Evolutionary conservation across 1,140 invertebrate genomes (phyloP).

Genomic region (Dinoponera quadriceps): DNA sequence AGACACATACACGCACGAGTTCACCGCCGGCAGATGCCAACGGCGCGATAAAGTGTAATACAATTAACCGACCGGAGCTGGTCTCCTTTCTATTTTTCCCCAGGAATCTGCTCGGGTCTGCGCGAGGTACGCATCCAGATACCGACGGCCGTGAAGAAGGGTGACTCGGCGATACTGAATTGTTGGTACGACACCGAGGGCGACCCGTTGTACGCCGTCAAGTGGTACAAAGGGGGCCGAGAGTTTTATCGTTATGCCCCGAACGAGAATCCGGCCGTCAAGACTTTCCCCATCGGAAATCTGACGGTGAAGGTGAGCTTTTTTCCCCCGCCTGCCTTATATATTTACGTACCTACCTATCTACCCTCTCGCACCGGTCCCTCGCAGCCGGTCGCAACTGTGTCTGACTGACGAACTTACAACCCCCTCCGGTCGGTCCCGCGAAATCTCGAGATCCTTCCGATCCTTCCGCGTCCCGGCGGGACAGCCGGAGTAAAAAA

Average conservation of each 20-base stretch:
- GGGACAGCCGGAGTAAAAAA: neutral
- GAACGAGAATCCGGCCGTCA: conserved; percentile 86
- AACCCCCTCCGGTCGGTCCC: conserved; percentile 4
- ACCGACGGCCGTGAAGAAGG: conserved; percentile 89
- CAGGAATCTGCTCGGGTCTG: conserved; percentile 86
- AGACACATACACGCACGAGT: neutral
- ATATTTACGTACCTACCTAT: neutral
- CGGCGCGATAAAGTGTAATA: conserved; percentile 28
- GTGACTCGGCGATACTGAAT: conserved; percentile 89
- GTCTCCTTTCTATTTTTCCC: conserved; percentile 55
- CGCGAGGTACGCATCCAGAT: conserved; percentile 89
- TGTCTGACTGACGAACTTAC: conserved; percentile 26
- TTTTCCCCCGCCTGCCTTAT: neutral
- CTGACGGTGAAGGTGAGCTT: conserved; percentile 88
- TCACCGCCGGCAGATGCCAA: conserved; percentile 27
- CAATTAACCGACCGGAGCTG: conserved; percentile 34
- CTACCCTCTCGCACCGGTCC: no score
- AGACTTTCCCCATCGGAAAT: conserved; percentile 86
- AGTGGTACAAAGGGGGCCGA: conserved; percentile 92
- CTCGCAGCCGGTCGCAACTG: neutral
- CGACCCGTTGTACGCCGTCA: conserved; percentile 92
- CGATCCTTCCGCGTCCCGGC: neutral
- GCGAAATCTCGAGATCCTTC: conserved; percentile 46
- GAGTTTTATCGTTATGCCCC: conserved; percentile 89
- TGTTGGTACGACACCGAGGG: conserved; percentile 93